phyloP scores from a whole-genome alignment of 2,797 vertebrate species.

The Pipistrellus kuhlii region DNA sequence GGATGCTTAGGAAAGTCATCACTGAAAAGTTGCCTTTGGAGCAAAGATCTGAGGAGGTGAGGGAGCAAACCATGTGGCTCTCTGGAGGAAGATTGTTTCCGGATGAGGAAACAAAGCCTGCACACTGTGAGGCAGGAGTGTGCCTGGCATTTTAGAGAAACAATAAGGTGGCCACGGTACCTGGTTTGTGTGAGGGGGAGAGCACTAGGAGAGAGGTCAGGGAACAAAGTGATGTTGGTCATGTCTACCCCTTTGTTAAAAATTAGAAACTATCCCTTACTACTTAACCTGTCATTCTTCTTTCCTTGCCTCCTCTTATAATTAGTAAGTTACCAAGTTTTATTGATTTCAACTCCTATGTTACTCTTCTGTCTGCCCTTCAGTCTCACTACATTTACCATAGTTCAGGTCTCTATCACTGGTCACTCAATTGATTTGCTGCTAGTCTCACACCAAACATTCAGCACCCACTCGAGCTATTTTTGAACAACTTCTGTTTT shows the following conservation, averaged over 20 bases:
- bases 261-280: not conserved
- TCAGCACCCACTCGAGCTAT: not conserved
- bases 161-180: not conserved
- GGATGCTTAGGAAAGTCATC: not conserved
- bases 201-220: not conserved
- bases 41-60: not conserved
- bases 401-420: not conserved
- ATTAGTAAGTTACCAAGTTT: not conserved
- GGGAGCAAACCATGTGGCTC: not conserved
- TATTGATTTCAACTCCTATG: not conserved
- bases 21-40: not conserved
- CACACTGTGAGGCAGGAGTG: not conserved
- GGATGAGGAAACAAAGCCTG: not conserved
- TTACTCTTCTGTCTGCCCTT: not conserved
- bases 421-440: not conserved
- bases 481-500: conserved; percentile 4
- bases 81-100: not conserved
- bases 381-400: not conserved
- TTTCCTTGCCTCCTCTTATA: not conserved
- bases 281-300: not conserved
- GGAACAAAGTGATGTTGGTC: not conserved
- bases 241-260: not conserved
- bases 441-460: not conserved
- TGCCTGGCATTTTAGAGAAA: not conserved
- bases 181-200: not conserved